Percentiles rank a stretch among this genome's conserved stretches.
Conservation (phyloP, 2,113 vertebrate species). For the Oryzias melastigma region DNA sequence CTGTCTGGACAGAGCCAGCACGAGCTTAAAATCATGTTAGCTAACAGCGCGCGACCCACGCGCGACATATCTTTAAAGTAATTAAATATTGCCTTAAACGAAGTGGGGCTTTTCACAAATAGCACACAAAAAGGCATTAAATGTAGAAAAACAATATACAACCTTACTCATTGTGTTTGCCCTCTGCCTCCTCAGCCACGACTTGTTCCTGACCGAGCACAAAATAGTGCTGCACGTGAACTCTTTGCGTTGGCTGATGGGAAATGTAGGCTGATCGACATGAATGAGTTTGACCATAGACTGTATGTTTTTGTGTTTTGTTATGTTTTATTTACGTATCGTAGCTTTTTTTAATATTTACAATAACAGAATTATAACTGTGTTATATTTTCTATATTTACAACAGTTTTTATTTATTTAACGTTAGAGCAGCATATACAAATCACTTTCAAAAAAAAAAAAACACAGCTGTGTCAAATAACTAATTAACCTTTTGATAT, state of each 20-base stretch:
- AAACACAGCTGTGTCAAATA: no score
- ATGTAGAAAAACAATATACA: not conserved
- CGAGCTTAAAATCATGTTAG: not conserved
- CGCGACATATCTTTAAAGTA: not conserved
- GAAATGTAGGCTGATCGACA: slow-evolving; percentile 46
- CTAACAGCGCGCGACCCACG: not conserved
- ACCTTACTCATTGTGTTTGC: slow-evolving; percentile 43
- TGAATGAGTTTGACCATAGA: no score
- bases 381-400: no score
- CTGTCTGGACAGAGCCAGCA: not conserved
- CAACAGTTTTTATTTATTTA: no score
- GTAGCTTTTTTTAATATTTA: no score
- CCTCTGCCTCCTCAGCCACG: slow-evolving; percentile 25
- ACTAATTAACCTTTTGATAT: no score
- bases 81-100: not conserved
- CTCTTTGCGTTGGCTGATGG: slow-evolving; percentile 19
- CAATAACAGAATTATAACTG: no score
- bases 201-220: slow-evolving; percentile 38
- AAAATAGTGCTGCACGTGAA: slow-evolving; percentile 24
- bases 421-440: no score
- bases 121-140: not conserved
- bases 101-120: not conserved
- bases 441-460: no score
- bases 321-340: no score
- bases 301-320: no score